Evolutionary conservation across 2,888 invertebrate species (phyloP), one percentile per base, ranked within the genome.

Genomic region (Sinodicranocentrus sp.): DNA sequence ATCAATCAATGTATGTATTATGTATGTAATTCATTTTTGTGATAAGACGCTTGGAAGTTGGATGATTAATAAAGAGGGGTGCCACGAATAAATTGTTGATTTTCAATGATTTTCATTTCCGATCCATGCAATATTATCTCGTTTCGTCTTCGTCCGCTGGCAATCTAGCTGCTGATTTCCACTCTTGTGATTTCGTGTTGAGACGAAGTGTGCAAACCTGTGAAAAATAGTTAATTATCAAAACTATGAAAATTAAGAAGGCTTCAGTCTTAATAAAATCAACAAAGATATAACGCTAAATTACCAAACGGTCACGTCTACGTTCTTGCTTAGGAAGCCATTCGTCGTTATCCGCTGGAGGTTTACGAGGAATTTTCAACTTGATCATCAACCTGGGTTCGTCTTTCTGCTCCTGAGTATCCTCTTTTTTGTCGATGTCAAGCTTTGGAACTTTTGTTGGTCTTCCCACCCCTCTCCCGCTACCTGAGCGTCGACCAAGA

Each of bases 1-100:
- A n/a, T n/a, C n/a, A n/a, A n/a, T n/a, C n/a, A n/a, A 13, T 43
- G 43, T 44, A 44, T 67, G 44, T 33, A 65, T 26, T 25, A 39
- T 21, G 21, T 19, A 65, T 23, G 21, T 63, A 75, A 23, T 75
- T 59, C 21, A 23, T 52, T 59, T 67, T 65, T 65, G 52, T 76
- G 39, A 67, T 67, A 76, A 76, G 63, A 76, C 54, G 54, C 43
- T 76, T 65, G 21, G 15, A 21, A 33, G 19, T 23, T n/a, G 15
- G 61, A 26, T 28, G 72, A 72, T n/a, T 19, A 68, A 44, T 67
- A 76, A 68, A 67, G 68, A 77, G 67, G 80, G 80, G 80, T 80
- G 80, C 73, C 80, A 80, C 80, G 33, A 79, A 72, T 21, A 54
- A 52, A 52, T 13, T n/a, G n/a, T n/a, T n/a, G n/a, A n/a, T n/a